phyloP scores from a whole-genome alignment of 1,140 invertebrate species.

The Penaeus chinensis region DNA sequence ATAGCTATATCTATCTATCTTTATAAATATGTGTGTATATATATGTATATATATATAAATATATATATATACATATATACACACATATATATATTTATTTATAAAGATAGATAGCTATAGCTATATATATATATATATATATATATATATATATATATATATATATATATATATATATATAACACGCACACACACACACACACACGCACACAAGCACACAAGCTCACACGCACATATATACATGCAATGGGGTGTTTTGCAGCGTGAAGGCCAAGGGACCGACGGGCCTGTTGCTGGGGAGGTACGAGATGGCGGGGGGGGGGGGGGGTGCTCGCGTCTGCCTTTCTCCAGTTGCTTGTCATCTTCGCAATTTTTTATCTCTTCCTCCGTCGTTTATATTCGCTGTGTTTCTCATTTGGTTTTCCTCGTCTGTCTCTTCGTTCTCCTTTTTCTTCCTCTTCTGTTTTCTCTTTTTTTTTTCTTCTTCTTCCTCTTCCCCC shows the following conservation, averaged over 20 bases:
- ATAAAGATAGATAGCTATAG: too few relatives aligned
- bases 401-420: not conserved
- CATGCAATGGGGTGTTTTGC: not conserved
- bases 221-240: not conserved
- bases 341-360: too few relatives aligned
- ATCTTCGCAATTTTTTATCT: not conserved
- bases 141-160: not conserved
- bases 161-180: conserved; percentile 15
- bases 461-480: not conserved
- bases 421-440: not conserved
- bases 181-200: not conserved
- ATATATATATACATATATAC: not conserved
- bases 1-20: too few relatives aligned
- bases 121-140: too few relatives aligned
- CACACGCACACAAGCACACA: not conserved
- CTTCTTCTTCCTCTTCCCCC: not conserved
- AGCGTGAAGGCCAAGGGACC: too few relatives aligned
- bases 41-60: conserved; percentile 1
- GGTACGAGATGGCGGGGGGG: too few relatives aligned
- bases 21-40: not conserved
- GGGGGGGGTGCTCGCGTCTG: too few relatives aligned
- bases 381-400: not conserved
- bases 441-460: not conserved
- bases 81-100: not conserved
- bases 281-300: too few relatives aligned